Conservation (phyloP, 2,113 vertebrate genomes). For the Lasiurus borealis region DNA sequence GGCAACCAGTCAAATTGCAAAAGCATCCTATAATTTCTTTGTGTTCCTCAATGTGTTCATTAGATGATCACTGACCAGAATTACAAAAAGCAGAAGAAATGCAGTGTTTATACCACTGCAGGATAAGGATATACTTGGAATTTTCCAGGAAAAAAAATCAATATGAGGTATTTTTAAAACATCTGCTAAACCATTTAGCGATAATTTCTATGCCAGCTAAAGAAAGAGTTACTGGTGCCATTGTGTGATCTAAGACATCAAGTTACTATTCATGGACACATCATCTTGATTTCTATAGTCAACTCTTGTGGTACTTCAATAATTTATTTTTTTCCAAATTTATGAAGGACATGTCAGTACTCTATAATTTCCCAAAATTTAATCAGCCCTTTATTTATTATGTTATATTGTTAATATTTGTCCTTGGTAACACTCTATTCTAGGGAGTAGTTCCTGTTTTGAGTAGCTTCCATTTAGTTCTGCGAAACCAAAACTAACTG, state of each 20-base stretch:
- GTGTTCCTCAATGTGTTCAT: constrained; percentile 39
- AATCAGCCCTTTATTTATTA: neutral
- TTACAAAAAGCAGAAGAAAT: constrained; percentile 25
- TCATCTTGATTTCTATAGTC: neutral
- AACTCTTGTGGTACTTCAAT: neutral
- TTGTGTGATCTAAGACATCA: neutral
- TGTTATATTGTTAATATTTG: neutral
- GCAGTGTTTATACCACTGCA: neutral
- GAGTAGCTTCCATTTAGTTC: neutral
- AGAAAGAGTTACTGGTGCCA: neutral
- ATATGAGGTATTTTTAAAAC: neutral
- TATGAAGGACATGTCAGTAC: neutral
- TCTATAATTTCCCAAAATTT: neutral
- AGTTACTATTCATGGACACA: neutral
- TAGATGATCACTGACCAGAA: neutral
- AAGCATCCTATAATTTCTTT: constrained; percentile 56
- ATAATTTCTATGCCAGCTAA: neutral
- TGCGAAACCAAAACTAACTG: neutral
- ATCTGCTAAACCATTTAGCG: neutral
- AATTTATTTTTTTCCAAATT: neutral
- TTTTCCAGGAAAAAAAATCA: constrained; percentile 16
- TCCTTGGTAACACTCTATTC: neutral
- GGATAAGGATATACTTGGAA: neutral
- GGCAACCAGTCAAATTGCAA: constrained; percentile 63
- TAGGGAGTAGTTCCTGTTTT: neutral